Base-by-base conservation (phyloP, 2,113 vertebrate species). In the Polyodon spathula region DNA sequence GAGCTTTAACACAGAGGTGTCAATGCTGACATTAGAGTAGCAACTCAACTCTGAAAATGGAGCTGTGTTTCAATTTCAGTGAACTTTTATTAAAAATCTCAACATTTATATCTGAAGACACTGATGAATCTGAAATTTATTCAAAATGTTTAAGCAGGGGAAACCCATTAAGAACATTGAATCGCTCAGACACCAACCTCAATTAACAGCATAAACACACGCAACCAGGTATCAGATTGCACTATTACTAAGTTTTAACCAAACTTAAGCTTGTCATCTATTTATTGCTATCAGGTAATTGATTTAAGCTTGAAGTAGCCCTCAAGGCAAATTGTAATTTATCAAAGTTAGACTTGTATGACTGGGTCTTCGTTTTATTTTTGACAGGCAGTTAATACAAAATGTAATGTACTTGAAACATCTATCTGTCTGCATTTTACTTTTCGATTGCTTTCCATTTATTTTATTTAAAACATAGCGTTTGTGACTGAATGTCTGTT, bases 281-380 rank as follows among this genome's bases (percentile, higher is more conserved):
- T n/a, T n/a, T n/a, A n/a, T n/a, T 68, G 71, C 65, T 74, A 72
- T 73, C 69, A 67, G 70, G 63, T 68, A 76, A 65, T 79, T 76
- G 54, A 65, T 74, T 76, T 77, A 38, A 64, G 76, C 84, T 83
- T 39, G 56, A 62, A 84, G 81, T 69, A 76, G 72, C 42, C 78
- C 81, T 84, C 63, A 64, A 76, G 83, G 83, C 78, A 43, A 83
- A 72, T 84, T 80, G 83, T 81, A 73, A 81, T 84, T 86, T 84
- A 73, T 77, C 78, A 71, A 81, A 84, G 82, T 82, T 78, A 82
- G 84, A 78, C 71, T 81, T 76, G 80, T 70, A 71, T 64, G 78
- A 77, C 84, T 83, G 77, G 72, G 78, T 74, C 68, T 78, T 73
- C 78, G 69, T 69, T 81, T 82, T 82, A 83, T 81, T 77, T 62